Base-by-base conservation (phyloP, 2,888 invertebrate species). In the Pyrocoelia pectoralis region DNA sequence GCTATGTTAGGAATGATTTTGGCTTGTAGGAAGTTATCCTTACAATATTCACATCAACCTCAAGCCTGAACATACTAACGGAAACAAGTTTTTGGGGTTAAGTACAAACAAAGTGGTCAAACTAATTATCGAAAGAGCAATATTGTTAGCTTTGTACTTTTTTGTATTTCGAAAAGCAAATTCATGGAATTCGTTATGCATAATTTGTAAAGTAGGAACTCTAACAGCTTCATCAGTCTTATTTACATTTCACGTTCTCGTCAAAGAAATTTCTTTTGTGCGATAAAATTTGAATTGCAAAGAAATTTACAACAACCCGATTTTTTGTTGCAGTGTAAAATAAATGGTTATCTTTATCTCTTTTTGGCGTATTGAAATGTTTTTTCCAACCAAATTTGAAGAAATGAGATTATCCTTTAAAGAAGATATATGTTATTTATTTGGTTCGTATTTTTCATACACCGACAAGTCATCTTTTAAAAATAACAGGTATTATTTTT, bases 211-310 rank as follows among this genome's bases (percentile, higher is more conserved):
- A 8, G 13, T 43, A 4, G 14, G 5, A 43, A 43, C 43, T 8
- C 12, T 43, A 43, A 43, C 2, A 15, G 18, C n/a, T 17, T 14
- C 46, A 46, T 46, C 17, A 17, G 14, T 14, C 46, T 46, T 18
- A 46, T 46, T 46, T 46, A 17, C 46, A 46, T 46, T 46, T 46
- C 41, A 41, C 14, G 14, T 41, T 41, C 14, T 46, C 46, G 14
- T 17, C 15, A 46, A 17, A 17, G 43, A 15, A 13, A 43, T 15
- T 13, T 43, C 17, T 15, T 43, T 43, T 38, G 10, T 38, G 4
- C 10, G 18, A 5, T 17, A 46, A 46, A 18, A 46, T 46, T 41
- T 41, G 14, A 41, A 41, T 41, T 41, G 41, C 10, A 46, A 15
- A 46, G 17, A 46, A 17, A 46, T 46, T 24, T 24, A 10, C 15